Base-by-base conservation (phyloP, 2,797 vertebrate species). In the Micromesistius poutassou region DNA sequence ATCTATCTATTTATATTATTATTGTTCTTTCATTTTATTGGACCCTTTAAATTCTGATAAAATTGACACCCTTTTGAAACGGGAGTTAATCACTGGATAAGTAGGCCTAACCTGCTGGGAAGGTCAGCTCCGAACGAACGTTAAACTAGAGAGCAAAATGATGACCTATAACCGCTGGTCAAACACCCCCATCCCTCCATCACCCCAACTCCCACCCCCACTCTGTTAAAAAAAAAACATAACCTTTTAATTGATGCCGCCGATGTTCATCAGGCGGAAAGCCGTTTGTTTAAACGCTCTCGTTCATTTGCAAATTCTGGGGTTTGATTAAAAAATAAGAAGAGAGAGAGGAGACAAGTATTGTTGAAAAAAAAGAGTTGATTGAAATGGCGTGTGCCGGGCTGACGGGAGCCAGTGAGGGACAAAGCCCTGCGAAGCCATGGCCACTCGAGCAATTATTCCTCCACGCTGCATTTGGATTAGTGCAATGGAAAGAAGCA, bases 401-500 rank as follows among this genome's bases (percentile, higher is more conserved):
- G 95, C 95, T 97, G 97, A 97, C 96, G 96, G 96, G 96, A 97
- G 96, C 96, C 96, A 97, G 95, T 94, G 94, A 97, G 97, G 96
- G 97, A 98, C 97, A 99, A 97, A 98, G 97, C 96, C 93, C 95
- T 92, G 95, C 94, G 95, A 95, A 97, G 95, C 96, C 96, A 94
- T 95, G 97, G 97, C 96, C 97, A 97, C 97, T 97, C 95, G 94
- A 97, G 97, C 97, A 98, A 98, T 99, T 98, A 98, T 96, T 97
- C 95, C 96, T 98, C 96, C 96, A 96, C 95, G 96, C 96, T 97
- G 96, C 98, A 98, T 97, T 97, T 97, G 97, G 97, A 98, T 99
- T 99, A 98, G 97, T 94, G 96, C 97, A 94, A 96, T 98, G 96
- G 97, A 98, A 97, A 97, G 97, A 97, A 99, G 97, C 97, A 99